Percentiles rank a stretch among this genome's conserved stretches.
phyloP scores from a whole-genome alignment of 2,888 invertebrate species.

The Macaria notata region DNA sequence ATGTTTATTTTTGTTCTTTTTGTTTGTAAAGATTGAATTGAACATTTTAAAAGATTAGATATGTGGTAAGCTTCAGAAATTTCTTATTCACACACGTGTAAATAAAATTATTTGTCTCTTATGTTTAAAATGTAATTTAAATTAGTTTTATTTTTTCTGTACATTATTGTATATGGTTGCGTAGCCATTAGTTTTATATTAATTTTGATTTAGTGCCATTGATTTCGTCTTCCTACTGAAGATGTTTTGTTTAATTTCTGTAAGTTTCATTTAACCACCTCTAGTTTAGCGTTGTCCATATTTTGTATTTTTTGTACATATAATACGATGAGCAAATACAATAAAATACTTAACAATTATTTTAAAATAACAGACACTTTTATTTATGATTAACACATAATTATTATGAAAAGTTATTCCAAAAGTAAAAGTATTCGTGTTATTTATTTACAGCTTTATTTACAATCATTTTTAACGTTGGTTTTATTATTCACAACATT shows the following conservation, averaged over 20 bases:
- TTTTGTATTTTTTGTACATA: slow-evolving; percentile 42
- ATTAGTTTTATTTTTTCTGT: slow-evolving; percentile 1
- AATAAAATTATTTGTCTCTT: slow-evolving; percentile 1
- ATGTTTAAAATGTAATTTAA: background rate
- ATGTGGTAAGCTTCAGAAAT: too few relatives aligned
- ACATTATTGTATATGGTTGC: slow-evolving; percentile 30
- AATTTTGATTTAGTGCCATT: slow-evolving; percentile 58
- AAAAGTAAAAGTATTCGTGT: too few relatives aligned
- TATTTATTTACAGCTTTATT: too few relatives aligned
- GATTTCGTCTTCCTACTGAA: slow-evolving; percentile 41
- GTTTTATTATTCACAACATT: too few relatives aligned
- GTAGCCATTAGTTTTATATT: slow-evolving; percentile 40
- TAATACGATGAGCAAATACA: slow-evolving; percentile 7
- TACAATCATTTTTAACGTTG: too few relatives aligned
- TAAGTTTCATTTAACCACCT: slow-evolving; percentile 51
- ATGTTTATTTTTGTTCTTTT: too few relatives aligned
- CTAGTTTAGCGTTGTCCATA: slow-evolving; percentile 34
- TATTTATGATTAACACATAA: background rate
- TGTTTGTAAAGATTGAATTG: too few relatives aligned
- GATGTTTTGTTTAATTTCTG: slow-evolving; percentile 35
- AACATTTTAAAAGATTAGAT: too few relatives aligned
- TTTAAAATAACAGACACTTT: background rate
- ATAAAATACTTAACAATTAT: slow-evolving; percentile 2
- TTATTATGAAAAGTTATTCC: too few relatives aligned
- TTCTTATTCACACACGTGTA: too few relatives aligned